A percentile compares a stretch with the other conserved stretches of the same genome.
phyloP scores from a whole-genome alignment of 2,113 vertebrate species.

The Syngnathoides biaculeatus region DNA sequence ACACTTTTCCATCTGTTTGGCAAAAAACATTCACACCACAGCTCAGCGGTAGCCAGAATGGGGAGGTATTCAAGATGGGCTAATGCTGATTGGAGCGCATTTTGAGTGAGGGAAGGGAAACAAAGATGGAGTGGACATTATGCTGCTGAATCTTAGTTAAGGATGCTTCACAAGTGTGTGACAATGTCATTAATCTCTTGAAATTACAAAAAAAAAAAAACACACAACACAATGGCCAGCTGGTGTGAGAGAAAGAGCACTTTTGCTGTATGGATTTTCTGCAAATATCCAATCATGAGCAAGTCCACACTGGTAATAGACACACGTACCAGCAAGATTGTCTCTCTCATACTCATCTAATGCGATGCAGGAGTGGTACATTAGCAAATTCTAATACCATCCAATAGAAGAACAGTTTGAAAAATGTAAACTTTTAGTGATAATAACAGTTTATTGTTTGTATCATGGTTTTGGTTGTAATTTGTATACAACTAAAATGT shows the following conservation, averaged over 20 bases:
- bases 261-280: slow-evolving; percentile 3
- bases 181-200: slow-evolving; percentile 70
- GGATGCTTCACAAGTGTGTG: slow-evolving; percentile 64
- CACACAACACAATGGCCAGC: slow-evolving; percentile 55
- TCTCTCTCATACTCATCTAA: not conserved
- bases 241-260: slow-evolving; percentile 10
- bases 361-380: not conserved
- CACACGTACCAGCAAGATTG: not conserved
- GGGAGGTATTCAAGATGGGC: slow-evolving; percentile 70
- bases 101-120: slow-evolving; percentile 63
- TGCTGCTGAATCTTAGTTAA: slow-evolving; percentile 71
- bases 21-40: slow-evolving; percentile 57
- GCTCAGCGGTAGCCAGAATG: slow-evolving; percentile 57
- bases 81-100: slow-evolving; percentile 68
- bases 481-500: not conserved
- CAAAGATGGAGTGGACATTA: slow-evolving; percentile 72
- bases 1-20: slow-evolving; percentile 74
- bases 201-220: slow-evolving; percentile 64
- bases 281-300: slow-evolving; percentile 6
- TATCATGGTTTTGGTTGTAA: not conserved
- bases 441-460: not conserved
- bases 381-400: not conserved
- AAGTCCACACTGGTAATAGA: not conserved
- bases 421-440: not conserved
- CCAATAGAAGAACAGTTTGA: not conserved